Conservation (phyloP, 2,888 invertebrate genomes). For the Drosophila falleni region DNA sequence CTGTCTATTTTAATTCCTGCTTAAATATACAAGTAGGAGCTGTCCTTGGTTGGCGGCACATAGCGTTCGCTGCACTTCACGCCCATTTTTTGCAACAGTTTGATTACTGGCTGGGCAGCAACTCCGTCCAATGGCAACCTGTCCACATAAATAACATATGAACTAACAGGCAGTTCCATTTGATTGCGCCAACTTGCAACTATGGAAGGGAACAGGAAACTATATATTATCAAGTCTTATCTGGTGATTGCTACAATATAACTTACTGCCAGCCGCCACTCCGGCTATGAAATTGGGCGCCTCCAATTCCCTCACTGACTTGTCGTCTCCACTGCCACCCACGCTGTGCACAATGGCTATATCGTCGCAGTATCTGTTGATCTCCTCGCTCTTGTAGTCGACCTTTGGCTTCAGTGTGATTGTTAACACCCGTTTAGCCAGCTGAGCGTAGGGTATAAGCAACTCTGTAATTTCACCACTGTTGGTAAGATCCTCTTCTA, state of each 20-base stretch:
- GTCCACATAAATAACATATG: slow-evolving; percentile 83
- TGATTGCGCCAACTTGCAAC: slow-evolving; percentile 82
- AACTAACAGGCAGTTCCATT: slow-evolving; percentile 66
- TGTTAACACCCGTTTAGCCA: slow-evolving; percentile 78
- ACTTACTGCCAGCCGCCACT: slow-evolving; percentile 83
- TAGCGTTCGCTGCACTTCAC: slow-evolving; percentile 75
- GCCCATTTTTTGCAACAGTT: slow-evolving; percentile 72
- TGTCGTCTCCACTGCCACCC: slow-evolving; percentile 59
- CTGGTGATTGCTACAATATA: background rate
- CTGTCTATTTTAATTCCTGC: background rate
- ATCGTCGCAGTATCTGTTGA: slow-evolving; percentile 71
- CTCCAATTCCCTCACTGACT: slow-evolving; percentile 70
- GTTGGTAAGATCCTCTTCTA: slow-evolving; percentile 81
- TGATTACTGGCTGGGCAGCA: slow-evolving; percentile 81
- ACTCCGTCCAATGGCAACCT: slow-evolving; percentile 78
- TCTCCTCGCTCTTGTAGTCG: slow-evolving; percentile 83
- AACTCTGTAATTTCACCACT: slow-evolving; percentile 81
- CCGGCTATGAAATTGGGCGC: slow-evolving; percentile 84
- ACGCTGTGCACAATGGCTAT: slow-evolving; percentile 80
- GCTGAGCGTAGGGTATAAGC: slow-evolving; percentile 72
- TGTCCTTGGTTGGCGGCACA: slow-evolving; percentile 74
- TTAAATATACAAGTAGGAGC: slow-evolving; percentile 82
- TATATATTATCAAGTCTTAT: background rate
- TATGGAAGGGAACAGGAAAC: slow-evolving; percentile 39
- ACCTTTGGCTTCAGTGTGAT: slow-evolving; percentile 82